These are phyloP conservation scores for Drosophila watanabei DNA, from an alignment of 1,140 invertebrate genomes.

Conservation along the genomic window DNA sequence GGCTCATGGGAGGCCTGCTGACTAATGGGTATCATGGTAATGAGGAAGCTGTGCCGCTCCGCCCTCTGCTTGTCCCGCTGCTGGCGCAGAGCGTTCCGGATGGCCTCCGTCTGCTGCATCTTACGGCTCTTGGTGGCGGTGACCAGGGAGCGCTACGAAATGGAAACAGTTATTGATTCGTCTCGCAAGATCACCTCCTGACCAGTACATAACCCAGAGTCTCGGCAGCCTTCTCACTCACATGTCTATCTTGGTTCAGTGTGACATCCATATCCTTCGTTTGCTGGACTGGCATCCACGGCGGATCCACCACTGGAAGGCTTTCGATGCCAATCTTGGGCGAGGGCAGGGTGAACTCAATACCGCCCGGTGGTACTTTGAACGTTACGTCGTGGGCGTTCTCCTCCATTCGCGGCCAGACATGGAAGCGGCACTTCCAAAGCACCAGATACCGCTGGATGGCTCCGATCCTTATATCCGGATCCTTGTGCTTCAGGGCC, in stretches of 20 bases:
- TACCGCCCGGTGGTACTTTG: slow-evolving; percentile 98
- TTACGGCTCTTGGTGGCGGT: slow-evolving; percentile 99
- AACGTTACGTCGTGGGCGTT: slow-evolving; percentile 95
- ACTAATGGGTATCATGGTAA: slow-evolving; percentile 98
- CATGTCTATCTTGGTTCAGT: slow-evolving; percentile 98
- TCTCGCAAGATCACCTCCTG: background rate
- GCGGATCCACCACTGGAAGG: slow-evolving; percentile 97
- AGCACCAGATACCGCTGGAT: slow-evolving; percentile 94
- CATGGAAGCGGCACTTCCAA: slow-evolving; percentile 99
- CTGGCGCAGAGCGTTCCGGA: slow-evolving; percentile 96
- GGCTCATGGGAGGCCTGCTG: slow-evolving; percentile 98
- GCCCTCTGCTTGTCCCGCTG: slow-evolving; percentile 97
- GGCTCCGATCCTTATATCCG: slow-evolving; percentile 89
- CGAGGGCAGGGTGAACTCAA: slow-evolving; percentile 99
- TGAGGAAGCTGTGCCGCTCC: slow-evolving; percentile 97
- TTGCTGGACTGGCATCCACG: slow-evolving; percentile 99
- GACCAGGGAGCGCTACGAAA: slow-evolving; percentile 94
- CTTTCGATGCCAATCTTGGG: slow-evolving; percentile 99
- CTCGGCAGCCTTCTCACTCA: slow-evolving; percentile 87
- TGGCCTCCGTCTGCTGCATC: slow-evolving; percentile 99
- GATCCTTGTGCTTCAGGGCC: slow-evolving; percentile 93
- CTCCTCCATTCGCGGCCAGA: slow-evolving; percentile 99
- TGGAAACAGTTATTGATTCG: background rate
- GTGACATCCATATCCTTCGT: slow-evolving; percentile 99
- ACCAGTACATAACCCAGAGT: slow-evolving; percentile 59